These are phyloP conservation scores for Caenorhabditis angaria DNA, from an alignment of 2,888 invertebrate genomes.

Conservation along the genomic window DNA sequence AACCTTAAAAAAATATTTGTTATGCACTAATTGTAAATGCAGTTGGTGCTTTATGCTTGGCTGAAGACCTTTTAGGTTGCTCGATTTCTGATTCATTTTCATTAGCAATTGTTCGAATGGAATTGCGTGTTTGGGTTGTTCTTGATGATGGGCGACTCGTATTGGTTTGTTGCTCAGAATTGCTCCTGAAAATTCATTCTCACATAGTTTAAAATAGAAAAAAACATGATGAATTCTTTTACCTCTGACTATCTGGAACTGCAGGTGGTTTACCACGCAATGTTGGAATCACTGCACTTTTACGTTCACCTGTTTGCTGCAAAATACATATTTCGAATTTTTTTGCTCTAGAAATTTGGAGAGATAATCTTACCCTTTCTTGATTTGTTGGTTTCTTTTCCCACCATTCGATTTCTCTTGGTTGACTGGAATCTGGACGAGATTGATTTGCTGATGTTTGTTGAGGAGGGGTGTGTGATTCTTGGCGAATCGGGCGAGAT, in stretches of 20 bases:
- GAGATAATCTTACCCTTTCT: constrained; percentile 35
- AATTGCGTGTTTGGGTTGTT: neutral
- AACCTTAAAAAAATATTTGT: neutral
- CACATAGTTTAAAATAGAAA: neutral
- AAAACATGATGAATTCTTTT: constrained; percentile 6
- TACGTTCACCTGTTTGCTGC: constrained; percentile 19
- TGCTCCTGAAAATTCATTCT: neutral
- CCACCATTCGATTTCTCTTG: constrained; percentile 58
- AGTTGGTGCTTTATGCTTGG: constrained; percentile 31
- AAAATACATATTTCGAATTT: neutral
- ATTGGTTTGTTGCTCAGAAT: neutral
- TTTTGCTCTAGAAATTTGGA: neutral
- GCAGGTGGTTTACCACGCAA: constrained; percentile 46
- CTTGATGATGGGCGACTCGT: constrained; percentile 4
- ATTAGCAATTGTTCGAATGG: neutral
- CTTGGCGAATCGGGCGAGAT: neutral
- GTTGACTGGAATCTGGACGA: constrained; percentile 39
- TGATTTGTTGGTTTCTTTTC: constrained; percentile 58
- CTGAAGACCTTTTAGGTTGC: constrained; percentile 13
- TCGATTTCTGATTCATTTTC: neutral
- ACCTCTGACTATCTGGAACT: constrained; percentile 44
- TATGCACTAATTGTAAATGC: constrained; percentile 33
- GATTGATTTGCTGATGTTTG: neutral
- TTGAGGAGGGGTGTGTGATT: neutral
- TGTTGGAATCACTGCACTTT: constrained; percentile 57